Conservation (phyloP, 2,797 vertebrate genomes). For the Pyrocephalus nanus region DNA sequence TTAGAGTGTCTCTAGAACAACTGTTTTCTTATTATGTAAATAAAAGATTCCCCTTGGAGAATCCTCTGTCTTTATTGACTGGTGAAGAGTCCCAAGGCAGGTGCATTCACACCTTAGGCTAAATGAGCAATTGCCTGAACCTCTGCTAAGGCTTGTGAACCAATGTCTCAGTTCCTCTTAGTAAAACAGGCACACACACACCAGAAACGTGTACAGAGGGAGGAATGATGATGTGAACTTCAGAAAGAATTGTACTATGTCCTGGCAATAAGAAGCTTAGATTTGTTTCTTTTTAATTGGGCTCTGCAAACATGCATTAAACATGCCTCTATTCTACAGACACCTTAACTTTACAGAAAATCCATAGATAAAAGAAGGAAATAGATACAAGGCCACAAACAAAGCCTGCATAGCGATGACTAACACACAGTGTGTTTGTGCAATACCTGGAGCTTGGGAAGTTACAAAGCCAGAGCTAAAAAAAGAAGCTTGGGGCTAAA, state of each 20-base stretch:
- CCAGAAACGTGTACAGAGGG: background rate
- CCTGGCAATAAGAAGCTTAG: background rate
- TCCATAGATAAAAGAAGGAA: background rate
- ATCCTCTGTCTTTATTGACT: background rate
- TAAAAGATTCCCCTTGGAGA: background rate
- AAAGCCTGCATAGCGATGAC: background rate
- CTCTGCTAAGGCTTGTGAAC: background rate
- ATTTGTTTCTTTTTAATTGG: background rate
- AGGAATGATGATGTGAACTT: background rate
- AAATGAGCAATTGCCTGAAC: background rate
- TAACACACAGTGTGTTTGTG: rapidly evolving
- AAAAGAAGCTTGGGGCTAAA: background rate
- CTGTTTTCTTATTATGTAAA: background rate
- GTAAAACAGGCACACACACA: background rate
- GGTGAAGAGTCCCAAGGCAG: background rate
- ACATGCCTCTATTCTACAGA: background rate
- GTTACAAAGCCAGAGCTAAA: background rate
- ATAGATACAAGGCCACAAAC: background rate
- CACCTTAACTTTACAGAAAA: background rate
- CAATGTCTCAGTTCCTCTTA: background rate
- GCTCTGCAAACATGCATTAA: background rate
- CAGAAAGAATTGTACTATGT: background rate
- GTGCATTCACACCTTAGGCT: background rate
- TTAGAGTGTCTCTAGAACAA: background rate
- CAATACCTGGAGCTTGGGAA: background rate